Conservation (phyloP, 1,140 invertebrate species). For the Bradynema listronoti region DNA sequence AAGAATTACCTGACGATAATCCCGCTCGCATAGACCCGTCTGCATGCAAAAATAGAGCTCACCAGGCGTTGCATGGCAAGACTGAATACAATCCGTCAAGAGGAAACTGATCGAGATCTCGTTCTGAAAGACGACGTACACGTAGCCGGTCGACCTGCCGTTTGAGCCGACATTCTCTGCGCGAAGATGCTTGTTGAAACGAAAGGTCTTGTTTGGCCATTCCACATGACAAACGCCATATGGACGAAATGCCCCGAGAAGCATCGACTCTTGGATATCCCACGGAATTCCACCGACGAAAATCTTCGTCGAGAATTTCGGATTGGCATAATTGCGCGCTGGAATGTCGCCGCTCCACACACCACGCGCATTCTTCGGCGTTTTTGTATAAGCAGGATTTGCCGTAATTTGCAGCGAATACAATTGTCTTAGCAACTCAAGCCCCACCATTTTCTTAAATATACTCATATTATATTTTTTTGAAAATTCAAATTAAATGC, state of each 20-base stretch:
- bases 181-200: slow-evolving; percentile 67
- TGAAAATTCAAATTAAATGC: too few species aligned
- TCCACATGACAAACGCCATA: slow-evolving; percentile 76
- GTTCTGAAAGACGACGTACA: slow-evolving; percentile 86
- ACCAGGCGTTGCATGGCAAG: slow-evolving; percentile 63
- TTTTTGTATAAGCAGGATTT: too few species aligned
- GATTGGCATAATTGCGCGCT: slow-evolving; percentile 65
- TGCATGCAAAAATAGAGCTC: slow-evolving; percentile 83
- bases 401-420: too few species aligned
- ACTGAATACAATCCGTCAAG: slow-evolving; percentile 69
- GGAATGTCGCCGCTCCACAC: slow-evolving; percentile 75
- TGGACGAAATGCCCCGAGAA: slow-evolving; percentile 72
- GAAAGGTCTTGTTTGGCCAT: slow-evolving; percentile 80
- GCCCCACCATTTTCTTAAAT: too few species aligned
- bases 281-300: slow-evolving; percentile 93
- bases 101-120: slow-evolving; percentile 78
- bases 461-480: too few species aligned
- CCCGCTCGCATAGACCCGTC: slow-evolving; percentile 74
- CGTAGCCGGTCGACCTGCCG: slow-evolving; percentile 64
- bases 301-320: slow-evolving; percentile 68
- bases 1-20: slow-evolving; percentile 64
- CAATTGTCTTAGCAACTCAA: too few species aligned
- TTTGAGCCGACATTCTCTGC: slow-evolving; percentile 58
- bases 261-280: slow-evolving; percentile 79
- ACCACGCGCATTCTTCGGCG: neutral